phyloP scores from a whole-genome alignment of 2,888 invertebrate species.

The Nudaria mundana region DNA sequence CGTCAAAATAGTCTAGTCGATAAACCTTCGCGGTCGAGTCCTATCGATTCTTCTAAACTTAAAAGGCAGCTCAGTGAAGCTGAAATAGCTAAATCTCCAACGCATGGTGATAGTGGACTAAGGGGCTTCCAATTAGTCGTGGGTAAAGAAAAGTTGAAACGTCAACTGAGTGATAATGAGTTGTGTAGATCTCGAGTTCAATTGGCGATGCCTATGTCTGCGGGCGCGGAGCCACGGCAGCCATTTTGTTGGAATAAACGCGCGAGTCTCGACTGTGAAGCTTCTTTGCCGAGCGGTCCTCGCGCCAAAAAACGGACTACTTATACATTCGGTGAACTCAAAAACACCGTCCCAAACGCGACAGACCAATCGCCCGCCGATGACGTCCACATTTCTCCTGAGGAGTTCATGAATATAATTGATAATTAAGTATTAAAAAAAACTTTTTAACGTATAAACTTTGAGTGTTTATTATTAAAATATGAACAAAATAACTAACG shows the following conservation, averaged over 20 bases:
- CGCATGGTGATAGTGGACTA: slow-evolving; percentile 36
- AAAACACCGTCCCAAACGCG: slow-evolving; percentile 67
- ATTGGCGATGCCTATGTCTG: slow-evolving; percentile 74
- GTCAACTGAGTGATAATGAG: slow-evolving; percentile 71
- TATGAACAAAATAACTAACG: slow-evolving; percentile 51
- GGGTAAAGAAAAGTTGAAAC: slow-evolving; percentile 64
- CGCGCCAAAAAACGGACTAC: slow-evolving; percentile 42
- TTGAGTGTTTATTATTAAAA: slow-evolving; percentile 39
- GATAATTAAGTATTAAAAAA: slow-evolving; percentile 53
- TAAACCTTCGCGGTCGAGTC: slow-evolving; percentile 45
- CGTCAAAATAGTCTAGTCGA: slow-evolving; percentile 66
- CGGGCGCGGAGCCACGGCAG: slow-evolving; percentile 67
- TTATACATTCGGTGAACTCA: slow-evolving; percentile 74
- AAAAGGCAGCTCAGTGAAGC: slow-evolving; percentile 63
- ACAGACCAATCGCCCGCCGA: slow-evolving; percentile 41
- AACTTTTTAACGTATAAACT: slow-evolving; percentile 30
- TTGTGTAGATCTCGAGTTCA: slow-evolving; percentile 58
- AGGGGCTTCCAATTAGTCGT: slow-evolving; percentile 66
- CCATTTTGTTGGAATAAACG: slow-evolving; percentile 63
- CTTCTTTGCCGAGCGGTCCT: slow-evolving; percentile 35
- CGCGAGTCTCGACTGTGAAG: slow-evolving; percentile 57
- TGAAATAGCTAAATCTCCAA: slow-evolving; percentile 45
- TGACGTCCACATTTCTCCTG: slow-evolving; percentile 57
- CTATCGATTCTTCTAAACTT: slow-evolving; percentile 44
- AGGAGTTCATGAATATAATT: slow-evolving; percentile 67